phyloP scores from a whole-genome alignment of 2,797 vertebrate genomes.

The Pseudopleuronectes americanus region DNA sequence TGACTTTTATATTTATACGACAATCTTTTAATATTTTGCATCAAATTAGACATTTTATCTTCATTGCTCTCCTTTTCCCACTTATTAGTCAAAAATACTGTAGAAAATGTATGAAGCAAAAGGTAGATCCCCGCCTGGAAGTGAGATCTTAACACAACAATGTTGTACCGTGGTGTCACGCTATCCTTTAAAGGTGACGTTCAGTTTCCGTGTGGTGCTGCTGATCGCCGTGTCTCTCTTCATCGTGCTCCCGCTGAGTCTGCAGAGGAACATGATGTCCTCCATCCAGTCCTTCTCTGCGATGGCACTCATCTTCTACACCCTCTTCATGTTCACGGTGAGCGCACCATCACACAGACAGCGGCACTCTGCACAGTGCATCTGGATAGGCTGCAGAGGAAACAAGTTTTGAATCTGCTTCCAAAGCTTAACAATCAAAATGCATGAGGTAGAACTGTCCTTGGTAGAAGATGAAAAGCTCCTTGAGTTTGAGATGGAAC shows the following conservation, averaged over 20 bases:
- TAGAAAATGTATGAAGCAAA: no score
- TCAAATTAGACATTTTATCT: background rate
- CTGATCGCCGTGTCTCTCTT: slow-evolving; percentile 91
- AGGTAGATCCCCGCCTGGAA: no score
- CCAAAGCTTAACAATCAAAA: background rate
- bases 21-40: background rate
- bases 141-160: no score
- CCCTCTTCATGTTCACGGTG: slow-evolving; percentile 97
- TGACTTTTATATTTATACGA: background rate
- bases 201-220: slow-evolving; percentile 88
- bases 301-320: slow-evolving; percentile 98
- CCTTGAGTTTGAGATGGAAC: no score
- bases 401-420: background rate
- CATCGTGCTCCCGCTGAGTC: slow-evolving; percentile 95
- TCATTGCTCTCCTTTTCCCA: no score
- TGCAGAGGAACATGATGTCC: slow-evolving; percentile 99
- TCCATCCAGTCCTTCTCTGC: slow-evolving; percentile 98
- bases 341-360: slow-evolving; percentile 55
- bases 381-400: slow-evolving; percentile 8
- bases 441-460: background rate
- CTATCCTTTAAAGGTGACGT: slow-evolving; percentile 84
- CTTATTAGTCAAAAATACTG: no score
- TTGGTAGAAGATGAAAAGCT: background rate
- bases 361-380: background rate
- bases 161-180: background rate